Conservation (phyloP, 1,140 invertebrate genomes). For the Drosophila subpulchrella region DNA sequence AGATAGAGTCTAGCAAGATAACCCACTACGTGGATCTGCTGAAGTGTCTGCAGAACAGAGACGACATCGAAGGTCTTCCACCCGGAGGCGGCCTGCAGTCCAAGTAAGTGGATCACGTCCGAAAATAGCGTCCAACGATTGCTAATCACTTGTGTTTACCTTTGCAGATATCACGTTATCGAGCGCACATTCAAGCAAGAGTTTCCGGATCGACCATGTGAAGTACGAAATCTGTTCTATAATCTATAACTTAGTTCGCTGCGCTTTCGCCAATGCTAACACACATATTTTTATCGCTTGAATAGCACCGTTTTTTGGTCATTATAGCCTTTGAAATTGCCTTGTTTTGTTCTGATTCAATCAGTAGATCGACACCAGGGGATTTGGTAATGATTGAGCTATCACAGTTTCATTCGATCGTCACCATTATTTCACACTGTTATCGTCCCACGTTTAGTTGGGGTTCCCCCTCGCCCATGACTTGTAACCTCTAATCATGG, state of each 20-base stretch:
- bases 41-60: conserved; percentile 68
- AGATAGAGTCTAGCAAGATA: conserved; percentile 66
- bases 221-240: conserved; percentile 83
- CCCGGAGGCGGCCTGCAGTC: conserved; percentile 82
- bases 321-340: conserved; percentile 39
- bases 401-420: conserved; percentile 11
- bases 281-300: conserved; percentile 43
- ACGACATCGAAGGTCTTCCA: conserved; percentile 83
- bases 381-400: conserved; percentile 18
- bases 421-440: conserved; percentile 23
- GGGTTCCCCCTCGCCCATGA: conserved; percentile 4
- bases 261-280: conserved; percentile 40
- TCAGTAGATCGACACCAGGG: conserved; percentile 12
- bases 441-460: conserved; percentile 14
- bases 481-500: conserved; percentile 44
- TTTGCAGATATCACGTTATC: conserved; percentile 80
- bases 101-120: conserved; percentile 59
- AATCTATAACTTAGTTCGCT: conserved; percentile 60
- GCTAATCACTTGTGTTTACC: conserved; percentile 14
- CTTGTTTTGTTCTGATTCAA: conserved; percentile 18
- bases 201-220: conserved; percentile 79
- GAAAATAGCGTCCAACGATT: neutral
- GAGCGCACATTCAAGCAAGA: conserved; percentile 80
- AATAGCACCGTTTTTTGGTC: conserved; percentile 23
- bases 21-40: conserved; percentile 74